Evolutionary conservation across 2,113 vertebrate species (phyloP).

Genomic region (Bufo bufo): DNA sequence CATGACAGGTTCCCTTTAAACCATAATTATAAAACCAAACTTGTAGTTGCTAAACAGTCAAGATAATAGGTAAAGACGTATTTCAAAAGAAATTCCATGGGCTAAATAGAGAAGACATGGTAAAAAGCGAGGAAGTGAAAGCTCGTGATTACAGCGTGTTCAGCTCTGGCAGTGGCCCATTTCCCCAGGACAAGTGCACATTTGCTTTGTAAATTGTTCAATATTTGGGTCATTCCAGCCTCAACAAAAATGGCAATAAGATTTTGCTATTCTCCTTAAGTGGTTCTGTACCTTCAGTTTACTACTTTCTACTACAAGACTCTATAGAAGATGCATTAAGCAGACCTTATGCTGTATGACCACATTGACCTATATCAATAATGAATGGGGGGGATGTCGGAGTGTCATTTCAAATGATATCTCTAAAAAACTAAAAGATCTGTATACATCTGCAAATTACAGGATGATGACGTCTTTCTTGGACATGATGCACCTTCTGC

Average conservation of each 20-base stretch:
- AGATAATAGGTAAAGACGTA: neutral
- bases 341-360: neutral
- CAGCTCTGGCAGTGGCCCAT: neutral
- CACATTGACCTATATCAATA: neutral
- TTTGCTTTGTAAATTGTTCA: slow-evolving; percentile 9
- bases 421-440: no score
- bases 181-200: neutral
- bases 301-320: neutral
- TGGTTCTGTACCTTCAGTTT: neutral
- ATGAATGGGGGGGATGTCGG: no score
- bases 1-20: neutral
- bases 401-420: no score
- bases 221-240: neutral
- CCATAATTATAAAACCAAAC: no score
- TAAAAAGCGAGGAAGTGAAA: neutral
- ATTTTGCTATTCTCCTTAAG: slow-evolving; percentile 25
- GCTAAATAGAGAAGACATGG: neutral
- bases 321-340: neutral
- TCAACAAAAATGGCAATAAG: slow-evolving; percentile 3
- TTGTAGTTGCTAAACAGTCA: neutral
- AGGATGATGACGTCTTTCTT: neutral
- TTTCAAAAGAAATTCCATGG: neutral
- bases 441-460: neutral
- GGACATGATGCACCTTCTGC: neutral
- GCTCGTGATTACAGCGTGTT: neutral